These are phyloP conservation scores for Stylophora pistillata DNA, from an alignment of 64 coral and sea anemone genomes.

Conservation along the genomic window DNA sequence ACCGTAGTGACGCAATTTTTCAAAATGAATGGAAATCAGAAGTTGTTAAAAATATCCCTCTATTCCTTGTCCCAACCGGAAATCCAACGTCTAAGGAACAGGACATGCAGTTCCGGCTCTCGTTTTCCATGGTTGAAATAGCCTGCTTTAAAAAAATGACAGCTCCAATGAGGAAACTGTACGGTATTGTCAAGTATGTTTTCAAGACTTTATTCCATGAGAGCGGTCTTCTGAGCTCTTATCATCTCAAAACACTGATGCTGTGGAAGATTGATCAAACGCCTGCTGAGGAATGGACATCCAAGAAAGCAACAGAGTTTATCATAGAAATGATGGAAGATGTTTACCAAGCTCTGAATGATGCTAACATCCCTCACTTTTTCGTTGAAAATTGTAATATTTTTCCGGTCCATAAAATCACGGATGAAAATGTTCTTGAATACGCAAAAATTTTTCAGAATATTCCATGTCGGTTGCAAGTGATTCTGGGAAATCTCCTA, in stretches of 20 bases:
- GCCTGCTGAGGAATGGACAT: constrained; percentile 16
- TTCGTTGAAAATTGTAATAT: constrained; percentile 54
- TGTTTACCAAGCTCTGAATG: constrained; percentile 1
- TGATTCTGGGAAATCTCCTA: not conserved
- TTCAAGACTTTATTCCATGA: constrained; percentile 42
- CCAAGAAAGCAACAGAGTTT: constrained; percentile 18
- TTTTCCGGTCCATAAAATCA: constrained; percentile 51
- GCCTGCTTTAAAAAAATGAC: constrained; percentile 29
- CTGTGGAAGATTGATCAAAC: constrained; percentile 39
- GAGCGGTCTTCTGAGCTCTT: constrained; percentile 25
- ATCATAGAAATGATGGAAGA: constrained; percentile 23
- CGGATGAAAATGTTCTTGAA: not conserved
- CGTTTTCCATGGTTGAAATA: constrained; percentile 59
- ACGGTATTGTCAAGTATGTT: constrained; percentile 39
- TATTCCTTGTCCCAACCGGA: constrained; percentile 62
- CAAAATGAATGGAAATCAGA: not conserved
- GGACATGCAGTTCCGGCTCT: constrained; percentile 30
- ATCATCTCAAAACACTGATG: constrained; percentile 60
- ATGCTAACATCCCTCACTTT: constrained; percentile 35
- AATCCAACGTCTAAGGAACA: constrained; percentile 31
- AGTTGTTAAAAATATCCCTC: constrained; percentile 11
- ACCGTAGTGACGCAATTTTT: not conserved
- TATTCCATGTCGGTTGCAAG: not conserved
- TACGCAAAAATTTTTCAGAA: constrained; percentile 16
- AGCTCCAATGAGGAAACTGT: constrained; percentile 36